Conservation (phyloP, 2,113 vertebrate genomes). For the Malurus cyaneus region DNA sequence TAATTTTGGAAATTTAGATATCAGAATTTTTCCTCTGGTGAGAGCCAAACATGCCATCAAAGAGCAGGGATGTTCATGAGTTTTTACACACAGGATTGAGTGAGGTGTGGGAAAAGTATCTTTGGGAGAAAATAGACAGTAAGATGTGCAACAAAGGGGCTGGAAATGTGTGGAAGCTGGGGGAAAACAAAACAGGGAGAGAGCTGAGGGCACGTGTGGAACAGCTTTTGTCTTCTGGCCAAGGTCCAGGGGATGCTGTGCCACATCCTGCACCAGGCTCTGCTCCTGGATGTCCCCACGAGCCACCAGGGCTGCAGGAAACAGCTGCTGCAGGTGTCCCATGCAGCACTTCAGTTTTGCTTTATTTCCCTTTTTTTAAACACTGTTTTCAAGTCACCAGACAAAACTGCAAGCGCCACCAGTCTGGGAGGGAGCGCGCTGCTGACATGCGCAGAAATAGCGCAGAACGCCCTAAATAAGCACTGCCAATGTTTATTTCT, state of each 20-base stretch:
- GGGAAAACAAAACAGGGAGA: not conserved
- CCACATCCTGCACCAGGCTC: not conserved
- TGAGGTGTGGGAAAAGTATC: rapidly evolving
- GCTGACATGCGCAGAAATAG: constrained; percentile 54
- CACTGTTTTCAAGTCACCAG: not conserved
- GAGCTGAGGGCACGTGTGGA: not conserved
- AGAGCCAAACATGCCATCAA: not conserved
- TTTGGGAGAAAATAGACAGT: not conserved
- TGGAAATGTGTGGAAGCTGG: not conserved
- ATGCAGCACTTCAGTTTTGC: not conserved
- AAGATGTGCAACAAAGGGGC: not conserved
- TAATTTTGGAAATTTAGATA: not conserved
- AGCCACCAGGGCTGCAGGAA: rapidly evolving
- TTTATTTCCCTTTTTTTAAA: not conserved
- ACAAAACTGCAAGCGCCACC: not conserved
- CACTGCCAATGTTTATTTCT: constrained; percentile 72
- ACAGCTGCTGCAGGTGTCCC: not conserved
- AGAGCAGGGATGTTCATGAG: not conserved
- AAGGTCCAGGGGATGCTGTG: not conserved
- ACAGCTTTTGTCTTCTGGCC: not conserved
- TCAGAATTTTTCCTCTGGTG: not conserved
- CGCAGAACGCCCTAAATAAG: constrained; percentile 46
- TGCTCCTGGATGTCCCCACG: not conserved
- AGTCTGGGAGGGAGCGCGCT: not conserved
- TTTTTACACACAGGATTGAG: not conserved